Evolutionary conservation across 2,113 vertebrate species (phyloP).

Genomic region (Potamarius usumacintae): DNA sequence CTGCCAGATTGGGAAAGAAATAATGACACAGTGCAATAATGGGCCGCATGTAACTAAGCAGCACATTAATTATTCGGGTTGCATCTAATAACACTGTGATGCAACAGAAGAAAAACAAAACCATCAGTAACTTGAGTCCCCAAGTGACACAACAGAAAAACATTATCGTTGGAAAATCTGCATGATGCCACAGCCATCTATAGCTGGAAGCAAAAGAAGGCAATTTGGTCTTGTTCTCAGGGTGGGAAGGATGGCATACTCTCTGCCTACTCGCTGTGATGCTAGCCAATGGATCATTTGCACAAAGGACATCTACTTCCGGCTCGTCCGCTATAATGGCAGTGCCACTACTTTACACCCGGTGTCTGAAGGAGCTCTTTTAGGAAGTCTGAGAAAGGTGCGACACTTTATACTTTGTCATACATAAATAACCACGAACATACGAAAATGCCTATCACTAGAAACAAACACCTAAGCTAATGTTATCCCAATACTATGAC

Average conservation of each 20-base stretch:
- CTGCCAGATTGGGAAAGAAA: constrained; percentile 30
- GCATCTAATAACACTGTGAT: background rate
- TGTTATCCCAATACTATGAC: background rate
- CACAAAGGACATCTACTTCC: background rate
- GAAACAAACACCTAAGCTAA: background rate
- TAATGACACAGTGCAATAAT: constrained; percentile 60
- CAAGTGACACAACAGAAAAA: background rate
- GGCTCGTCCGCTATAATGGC: background rate
- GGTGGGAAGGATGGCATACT: background rate
- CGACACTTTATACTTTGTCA: background rate
- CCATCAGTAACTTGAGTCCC: background rate
- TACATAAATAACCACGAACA: background rate
- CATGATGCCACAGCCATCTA: background rate
- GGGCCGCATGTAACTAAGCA: background rate
- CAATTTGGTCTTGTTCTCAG: background rate
- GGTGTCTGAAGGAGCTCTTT: background rate
- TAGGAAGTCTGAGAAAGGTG: background rate
- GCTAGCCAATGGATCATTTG: background rate
- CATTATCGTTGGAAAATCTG: background rate
- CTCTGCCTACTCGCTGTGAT: background rate
- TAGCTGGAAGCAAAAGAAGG: background rate
- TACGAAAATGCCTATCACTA: background rate
- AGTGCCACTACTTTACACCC: background rate
- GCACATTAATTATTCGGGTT: background rate
- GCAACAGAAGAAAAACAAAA: constrained; percentile 4